A percentile compares a stretch with the other conserved stretches of the same genome.
Evolutionary conservation across 2,797 vertebrate genomes (phyloP).

Genomic region (Agapornis canus): DNA sequence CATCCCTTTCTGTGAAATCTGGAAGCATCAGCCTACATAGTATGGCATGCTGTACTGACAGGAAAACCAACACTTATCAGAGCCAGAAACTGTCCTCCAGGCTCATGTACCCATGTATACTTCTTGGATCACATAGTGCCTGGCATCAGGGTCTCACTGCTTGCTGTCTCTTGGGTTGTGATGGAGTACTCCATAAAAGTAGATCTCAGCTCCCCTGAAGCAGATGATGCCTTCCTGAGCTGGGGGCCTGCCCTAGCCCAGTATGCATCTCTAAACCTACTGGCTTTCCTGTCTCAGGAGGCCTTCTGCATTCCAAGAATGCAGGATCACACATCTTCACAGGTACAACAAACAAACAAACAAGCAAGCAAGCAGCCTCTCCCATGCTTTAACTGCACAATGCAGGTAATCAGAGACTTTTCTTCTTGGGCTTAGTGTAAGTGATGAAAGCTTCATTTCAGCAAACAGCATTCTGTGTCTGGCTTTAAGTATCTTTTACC

Average conservation of each 20-base stretch:
- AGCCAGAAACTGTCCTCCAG: neutral
- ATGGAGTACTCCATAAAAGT: neutral
- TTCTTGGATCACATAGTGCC: neutral
- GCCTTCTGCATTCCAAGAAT: neutral
- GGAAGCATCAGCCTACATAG: neutral
- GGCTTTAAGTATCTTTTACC: neutral
- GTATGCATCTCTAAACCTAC: neutral
- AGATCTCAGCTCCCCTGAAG: neutral
- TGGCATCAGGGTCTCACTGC: neutral
- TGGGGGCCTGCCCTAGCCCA: neutral
- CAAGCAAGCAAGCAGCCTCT: neutral
- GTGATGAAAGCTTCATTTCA: neutral
- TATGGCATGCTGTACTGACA: neutral
- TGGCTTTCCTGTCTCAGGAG: neutral
- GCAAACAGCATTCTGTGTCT: neutral
- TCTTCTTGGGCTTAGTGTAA: neutral
- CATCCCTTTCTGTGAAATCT: neutral
- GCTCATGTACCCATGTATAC: neutral
- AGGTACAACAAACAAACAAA: neutral
- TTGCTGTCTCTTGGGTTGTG: neutral
- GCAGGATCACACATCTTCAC: neutral
- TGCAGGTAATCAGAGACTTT: neutral
- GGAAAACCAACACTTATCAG: neutral
- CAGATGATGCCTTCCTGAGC: neutral
- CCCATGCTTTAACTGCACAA: neutral